Base-by-base conservation (phyloP, 2,888 invertebrate genomes). In the Leptinotarsa haldemani region DNA sequence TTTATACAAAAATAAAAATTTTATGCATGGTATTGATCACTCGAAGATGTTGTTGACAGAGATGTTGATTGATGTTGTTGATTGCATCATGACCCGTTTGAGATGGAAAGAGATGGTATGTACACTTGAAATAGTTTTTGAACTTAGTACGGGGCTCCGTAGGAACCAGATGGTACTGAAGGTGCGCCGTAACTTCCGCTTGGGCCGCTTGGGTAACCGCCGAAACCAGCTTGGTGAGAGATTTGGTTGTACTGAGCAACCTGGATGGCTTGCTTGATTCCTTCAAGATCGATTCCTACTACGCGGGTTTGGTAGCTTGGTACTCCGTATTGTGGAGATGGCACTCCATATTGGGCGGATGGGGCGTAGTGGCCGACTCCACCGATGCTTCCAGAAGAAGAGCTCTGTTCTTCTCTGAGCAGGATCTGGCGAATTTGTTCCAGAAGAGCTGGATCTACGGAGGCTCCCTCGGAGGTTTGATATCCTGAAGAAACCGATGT, bases 361-460 rank as follows among this genome's bases (percentile, higher is more conserved):
- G 92, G 91, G 79, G 91, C 87, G 22, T 89, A 89, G 83, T 90
- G 88, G 40, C 89, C 89, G 73, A 88, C 87, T 76, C 87, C 87
- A 67, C 78, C 73, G 65, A 88, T 88, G 40, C 88, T 88, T 77
- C 90, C 89, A 52, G 90, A 89, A 46, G 90, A 89, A 66, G 90
- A 89, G 82, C 90, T 91, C 81, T 92, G 89, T 87, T 95, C 95
- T 88, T 95, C 95, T 84, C 92, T 94, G 82, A 95, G 90, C 79
- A 95, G 91, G 88, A 95, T 95, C 87, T 95, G 94, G 83, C 95
- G 93, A 85, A 95, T 92, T 88, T 95, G 94, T 84, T 95, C 95
- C 79, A 95, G 90, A 80, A 95, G 92, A 79, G 92, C 92, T 50
- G 91, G 90, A 88, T 95, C 95, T 81, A 95, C 94, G 87, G 93